Evolutionary conservation across 2,797 vertebrate species (phyloP), one percentile per base, ranked within the genome.

Genomic region (Brotogeris chrysoptera): DNA sequence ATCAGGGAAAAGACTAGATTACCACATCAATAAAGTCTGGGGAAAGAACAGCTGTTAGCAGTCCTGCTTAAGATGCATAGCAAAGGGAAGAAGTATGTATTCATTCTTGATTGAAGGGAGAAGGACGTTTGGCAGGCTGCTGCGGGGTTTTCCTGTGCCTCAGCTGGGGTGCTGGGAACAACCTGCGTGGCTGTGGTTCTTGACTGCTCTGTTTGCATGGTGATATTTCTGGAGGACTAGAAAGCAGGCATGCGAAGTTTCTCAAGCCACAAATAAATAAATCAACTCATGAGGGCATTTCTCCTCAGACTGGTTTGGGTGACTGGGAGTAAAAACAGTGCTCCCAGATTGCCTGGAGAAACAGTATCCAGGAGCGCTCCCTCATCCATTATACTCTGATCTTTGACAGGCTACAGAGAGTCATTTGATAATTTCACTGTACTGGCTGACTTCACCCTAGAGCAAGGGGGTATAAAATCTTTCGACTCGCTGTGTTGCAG

Each of bases 401-500:
- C 12, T 39, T 25, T 18, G 32, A 5, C 47, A 49, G 65, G 38
- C 34, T 64, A 9, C 34, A 4, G 16, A 32, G 50, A 59, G 24
- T 61, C 6, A 4, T 18, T 49, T 4, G 4, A 6, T 85, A n/a
- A 83, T 72, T 80, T 79, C 46, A 16, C 21, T 83, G 17, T 27
- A 4, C 27, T 82, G 89, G 39, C n/a, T 81, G 36, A 41, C 70
- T 80, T 82, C 70, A n/a, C 28, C 53, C 53, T 55, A 11, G 63
- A 76, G 38, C 32, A 23, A 65, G 36, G 27, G 34, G 5, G 6
- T 72, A 5, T 78, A 43, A 61, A 34, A 78, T 89, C 79, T 52
- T 68, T 55, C 38, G 15, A 50, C 34, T 18, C 0, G 0, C 43
- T 76, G 14, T 76, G 50, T 11, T 74, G 47, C 0, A 2, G 68